Evolutionary conservation across 2,888 invertebrate species (phyloP).

Genomic region (Clepsis dumicolana): DNA sequence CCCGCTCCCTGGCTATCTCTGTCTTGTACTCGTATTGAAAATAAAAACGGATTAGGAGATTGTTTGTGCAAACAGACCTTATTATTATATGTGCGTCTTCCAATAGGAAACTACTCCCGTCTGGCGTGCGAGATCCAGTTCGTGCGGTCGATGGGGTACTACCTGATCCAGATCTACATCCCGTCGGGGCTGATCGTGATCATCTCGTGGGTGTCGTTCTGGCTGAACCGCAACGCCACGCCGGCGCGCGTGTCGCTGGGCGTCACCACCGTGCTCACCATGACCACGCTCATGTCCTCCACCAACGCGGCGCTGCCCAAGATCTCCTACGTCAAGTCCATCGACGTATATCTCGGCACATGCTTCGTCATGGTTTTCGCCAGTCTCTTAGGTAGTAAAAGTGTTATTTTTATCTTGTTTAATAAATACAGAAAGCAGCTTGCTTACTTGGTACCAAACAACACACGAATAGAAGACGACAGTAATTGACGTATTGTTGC

Average conservation of each 20-base stretch:
- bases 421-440: no score
- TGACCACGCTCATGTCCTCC: conserved; percentile 99
- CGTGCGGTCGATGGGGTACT: conserved; percentile 99
- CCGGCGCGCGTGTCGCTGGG: conserved; percentile 97
- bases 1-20: no score
- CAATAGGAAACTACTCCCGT: conserved; percentile 96
- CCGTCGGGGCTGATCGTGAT: conserved; percentile 98
- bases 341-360: conserved; percentile 98
- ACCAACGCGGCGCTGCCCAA: conserved; percentile 98
- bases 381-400: conserved; percentile 93
- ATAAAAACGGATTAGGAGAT: neutral
- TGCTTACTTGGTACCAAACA: no score
- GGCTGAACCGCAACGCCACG: conserved; percentile 98
- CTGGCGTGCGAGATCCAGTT: conserved; percentile 98
- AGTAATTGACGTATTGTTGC: no score
- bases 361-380: conserved; percentile 99
- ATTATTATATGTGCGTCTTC: neutral
- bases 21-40: neutral
- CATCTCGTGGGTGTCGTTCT: conserved; percentile 99
- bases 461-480: no score
- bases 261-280: conserved; percentile 98
- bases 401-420: conserved; percentile 40
- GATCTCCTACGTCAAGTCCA: conserved; percentile 99
- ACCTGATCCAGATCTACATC: conserved; percentile 99
- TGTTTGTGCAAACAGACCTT: neutral